Base-by-base conservation (phyloP, 2,888 invertebrate species). In the Leucoma salicis region DNA sequence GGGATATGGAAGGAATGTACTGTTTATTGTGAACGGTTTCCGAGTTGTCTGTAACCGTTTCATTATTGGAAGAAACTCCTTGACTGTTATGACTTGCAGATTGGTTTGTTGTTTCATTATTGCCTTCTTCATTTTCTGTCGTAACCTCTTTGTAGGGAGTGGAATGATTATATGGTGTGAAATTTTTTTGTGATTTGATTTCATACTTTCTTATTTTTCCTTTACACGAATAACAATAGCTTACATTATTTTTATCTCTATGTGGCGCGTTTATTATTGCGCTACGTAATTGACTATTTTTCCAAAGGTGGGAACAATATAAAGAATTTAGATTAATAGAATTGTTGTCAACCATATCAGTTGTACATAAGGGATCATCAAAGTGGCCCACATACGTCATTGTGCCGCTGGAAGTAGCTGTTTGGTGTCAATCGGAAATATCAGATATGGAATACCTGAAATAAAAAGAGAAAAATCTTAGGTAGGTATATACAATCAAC, bases 131-230 rank as follows among this genome's bases (percentile, higher is more conserved):
- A 49, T 57, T 59, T 41, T 60, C 60, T 48, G 47, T 39, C 49
- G 49, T 43, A 42, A 37, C 44, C 45, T 65, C 63, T 54, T 59
- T 71, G 47, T 77, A 78, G 36, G 89, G 88, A 49, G 89, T 88
- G 46, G 89, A 88, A 76, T 84, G 80, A 60, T 66, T 74, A 49
- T 70, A 71, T 28, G 89, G 89, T 53, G 65, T 56, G 59, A 89
- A 88, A 49, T 42, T 69, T 36, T 65, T 74, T 39, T 72, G 58
- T 37, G 78, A 69, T 53, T 70, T 78, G 42, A 88, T 55, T 59
- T 85, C 78, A 74, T 88, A 88, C 70, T 82, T 87, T 67, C 87
- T 79, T 64, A 87, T 82, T 71, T 88, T 89, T 39, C 85, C 86
- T 56, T 70, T 81, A 63, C 87, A 88, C 5, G 80, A 78, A 45